Base-by-base conservation (phyloP, 2,888 invertebrate species). In the Torymus aiolomorphi region DNA sequence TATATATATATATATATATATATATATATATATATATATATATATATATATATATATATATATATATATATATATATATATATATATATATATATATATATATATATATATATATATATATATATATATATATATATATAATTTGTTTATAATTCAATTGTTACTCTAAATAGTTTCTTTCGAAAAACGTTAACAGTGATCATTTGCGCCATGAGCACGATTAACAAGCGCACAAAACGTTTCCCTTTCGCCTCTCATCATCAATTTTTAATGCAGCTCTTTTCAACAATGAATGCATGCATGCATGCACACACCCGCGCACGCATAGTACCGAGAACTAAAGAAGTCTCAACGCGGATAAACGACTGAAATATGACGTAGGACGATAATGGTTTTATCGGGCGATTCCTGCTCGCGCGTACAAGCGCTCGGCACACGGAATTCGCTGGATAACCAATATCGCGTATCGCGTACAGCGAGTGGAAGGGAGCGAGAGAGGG, bases 331-430 rank as follows among this genome's bases (percentile, higher is more conserved):
- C 42, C 42, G 42, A 42, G 42, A 54, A 54, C 57, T 31, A 52
- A 62, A 54, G n/a, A 56, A 18, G 59, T 63, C 73, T 76, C 42
- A 42, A 42, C 42, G 42, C 42, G 81, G 78, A 81, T 77, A 84
- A 81, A 83, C 82, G 80, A 82, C 82, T 83, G 82, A 84, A 83
- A 83, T 66, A 80, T 82, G 81, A 84, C 80, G 82, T 81, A 78
- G 77, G 82, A 81, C 81, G 83, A 85, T 85, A 85, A 85, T 83
- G 84, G 84, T 84, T 85, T 84, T 85, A 85, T 84, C 75, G 52
- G 56, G 42, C 83, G 82, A 84, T 84, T 83, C 81, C 82, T 76
- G 80, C 78, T 73, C 54, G 51, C 4, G 13, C 49, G 31, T 2
- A 59, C 24, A 63, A 24, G n/a, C 49, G 8, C 49, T 16, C 16